phyloP scores from a whole-genome alignment of 2,113 vertebrate genomes.

The Columbina picui region DNA sequence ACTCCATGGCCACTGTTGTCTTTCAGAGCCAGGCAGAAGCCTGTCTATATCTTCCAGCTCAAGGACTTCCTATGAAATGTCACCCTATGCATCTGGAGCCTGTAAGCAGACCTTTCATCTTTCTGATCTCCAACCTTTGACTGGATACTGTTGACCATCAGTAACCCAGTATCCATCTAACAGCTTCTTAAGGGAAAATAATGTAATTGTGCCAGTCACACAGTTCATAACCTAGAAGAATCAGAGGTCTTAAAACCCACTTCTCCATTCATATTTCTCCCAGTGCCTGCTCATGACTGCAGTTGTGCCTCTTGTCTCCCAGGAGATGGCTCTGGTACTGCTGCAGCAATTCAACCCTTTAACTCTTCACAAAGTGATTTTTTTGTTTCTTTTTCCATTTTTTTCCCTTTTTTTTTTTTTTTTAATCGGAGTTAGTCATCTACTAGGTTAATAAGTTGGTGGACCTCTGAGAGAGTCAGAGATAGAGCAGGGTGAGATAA shows the following conservation, averaged over 20 bases:
- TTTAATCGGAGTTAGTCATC: background rate
- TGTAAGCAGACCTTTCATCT: background rate
- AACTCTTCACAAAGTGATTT: background rate
- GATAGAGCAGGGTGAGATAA: background rate
- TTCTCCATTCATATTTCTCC: background rate
- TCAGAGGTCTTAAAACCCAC: background rate
- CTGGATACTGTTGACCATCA: background rate
- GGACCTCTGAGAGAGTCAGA: background rate
- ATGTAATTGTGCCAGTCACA: background rate
- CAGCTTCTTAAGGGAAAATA: background rate
- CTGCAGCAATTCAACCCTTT: background rate
- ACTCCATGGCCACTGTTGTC: background rate
- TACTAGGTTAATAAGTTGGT: conserved; percentile 6
- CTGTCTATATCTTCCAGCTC: background rate
- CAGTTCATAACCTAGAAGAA: background rate
- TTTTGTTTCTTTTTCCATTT: accelerated
- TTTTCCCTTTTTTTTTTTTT: background rate
- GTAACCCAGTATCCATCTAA: background rate
- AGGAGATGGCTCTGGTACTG: background rate
- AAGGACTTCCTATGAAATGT: background rate
- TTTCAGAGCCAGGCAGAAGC: background rate
- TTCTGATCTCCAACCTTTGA: background rate
- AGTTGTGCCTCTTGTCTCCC: background rate
- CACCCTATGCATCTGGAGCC: background rate
- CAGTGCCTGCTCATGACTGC: background rate